Conservation (phyloP, 2,888 invertebrate genomes). For the Drosophila helvetica region DNA sequence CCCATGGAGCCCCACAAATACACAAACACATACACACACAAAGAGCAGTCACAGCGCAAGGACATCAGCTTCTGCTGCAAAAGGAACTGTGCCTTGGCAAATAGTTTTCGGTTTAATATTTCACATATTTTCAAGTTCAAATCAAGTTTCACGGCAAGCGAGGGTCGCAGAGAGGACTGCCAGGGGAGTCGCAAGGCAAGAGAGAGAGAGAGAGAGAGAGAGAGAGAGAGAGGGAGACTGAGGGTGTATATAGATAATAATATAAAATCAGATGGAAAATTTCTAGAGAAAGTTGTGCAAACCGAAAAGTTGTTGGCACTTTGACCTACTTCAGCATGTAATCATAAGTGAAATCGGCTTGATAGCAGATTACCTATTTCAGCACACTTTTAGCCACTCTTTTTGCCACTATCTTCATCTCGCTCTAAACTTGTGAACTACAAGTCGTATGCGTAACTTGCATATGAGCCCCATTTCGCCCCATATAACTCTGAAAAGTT, state of each 20-base stretch:
- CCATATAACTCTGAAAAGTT: constrained; percentile 20
- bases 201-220: background rate
- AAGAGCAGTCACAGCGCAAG: background rate
- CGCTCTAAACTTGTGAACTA: background rate
- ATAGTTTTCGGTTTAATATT: constrained; percentile 12
- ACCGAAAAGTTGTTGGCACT: background rate
- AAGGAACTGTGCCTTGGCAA: constrained; percentile 1
- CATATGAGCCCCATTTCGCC: constrained; percentile 16
- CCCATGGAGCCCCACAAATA: background rate
- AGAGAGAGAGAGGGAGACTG: no score
- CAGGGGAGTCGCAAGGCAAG: constrained; percentile 28
- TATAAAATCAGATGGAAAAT: background rate
- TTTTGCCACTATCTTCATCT: no score
- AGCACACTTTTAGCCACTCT: background rate
- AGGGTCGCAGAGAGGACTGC: background rate
- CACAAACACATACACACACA: background rate
- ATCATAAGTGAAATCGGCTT: background rate
- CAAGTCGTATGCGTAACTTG: no score
- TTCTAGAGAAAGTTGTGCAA: background rate
- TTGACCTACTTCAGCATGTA: background rate
- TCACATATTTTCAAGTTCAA: constrained; percentile 13
- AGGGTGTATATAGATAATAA: background rate
- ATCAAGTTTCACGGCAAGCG: background rate
- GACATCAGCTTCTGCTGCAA: background rate
- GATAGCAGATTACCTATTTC: background rate